phyloP scores from a whole-genome alignment of 2,113 vertebrate species.

The Malaclemys terrapin region DNA sequence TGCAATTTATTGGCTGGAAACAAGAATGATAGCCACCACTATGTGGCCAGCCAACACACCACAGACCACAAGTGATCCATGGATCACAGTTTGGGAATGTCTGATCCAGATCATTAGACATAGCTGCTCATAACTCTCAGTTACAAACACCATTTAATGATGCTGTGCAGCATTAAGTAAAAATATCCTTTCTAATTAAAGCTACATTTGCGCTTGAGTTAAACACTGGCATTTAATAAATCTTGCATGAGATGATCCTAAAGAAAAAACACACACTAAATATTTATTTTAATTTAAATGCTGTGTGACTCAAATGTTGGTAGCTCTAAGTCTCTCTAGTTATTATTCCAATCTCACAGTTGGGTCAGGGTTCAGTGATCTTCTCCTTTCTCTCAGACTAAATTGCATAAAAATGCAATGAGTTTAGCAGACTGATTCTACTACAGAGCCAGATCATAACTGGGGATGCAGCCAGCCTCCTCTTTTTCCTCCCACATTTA shows the following conservation, averaged over 20 bases:
- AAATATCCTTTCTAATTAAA: slow-evolving; percentile 45
- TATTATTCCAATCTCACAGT: slow-evolving; percentile 30
- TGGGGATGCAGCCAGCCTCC: slow-evolving; percentile 24
- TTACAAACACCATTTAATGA: neutral
- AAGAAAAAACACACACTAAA: slow-evolving; percentile 36
- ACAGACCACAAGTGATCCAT: neutral
- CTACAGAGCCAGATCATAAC: slow-evolving; percentile 22
- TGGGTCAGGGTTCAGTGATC: slow-evolving; percentile 49
- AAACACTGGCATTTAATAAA: slow-evolving; percentile 59
- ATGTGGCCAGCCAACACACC: slow-evolving; percentile 4
- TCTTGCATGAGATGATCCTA: slow-evolving; percentile 41
- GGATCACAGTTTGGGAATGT: slow-evolving; percentile 16
- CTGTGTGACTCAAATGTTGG: slow-evolving; percentile 47
- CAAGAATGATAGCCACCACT: slow-evolving; percentile 35
- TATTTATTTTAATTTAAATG: slow-evolving; percentile 64
- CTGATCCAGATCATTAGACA: slow-evolving; percentile 27
- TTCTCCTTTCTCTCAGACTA: slow-evolving; percentile 43
- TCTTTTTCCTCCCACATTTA: slow-evolving; percentile 11
- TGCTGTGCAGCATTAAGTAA: neutral
- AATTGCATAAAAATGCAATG: slow-evolving; percentile 49
- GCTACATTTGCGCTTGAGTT: slow-evolving; percentile 53
- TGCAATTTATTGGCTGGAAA: slow-evolving; percentile 9
- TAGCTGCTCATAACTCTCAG: slow-evolving; percentile 11
- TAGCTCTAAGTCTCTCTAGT: slow-evolving; percentile 9
- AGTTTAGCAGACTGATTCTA: slow-evolving; percentile 31